Base-by-base conservation (phyloP, 2,888 invertebrate species). In the Orthosia cruda region DNA sequence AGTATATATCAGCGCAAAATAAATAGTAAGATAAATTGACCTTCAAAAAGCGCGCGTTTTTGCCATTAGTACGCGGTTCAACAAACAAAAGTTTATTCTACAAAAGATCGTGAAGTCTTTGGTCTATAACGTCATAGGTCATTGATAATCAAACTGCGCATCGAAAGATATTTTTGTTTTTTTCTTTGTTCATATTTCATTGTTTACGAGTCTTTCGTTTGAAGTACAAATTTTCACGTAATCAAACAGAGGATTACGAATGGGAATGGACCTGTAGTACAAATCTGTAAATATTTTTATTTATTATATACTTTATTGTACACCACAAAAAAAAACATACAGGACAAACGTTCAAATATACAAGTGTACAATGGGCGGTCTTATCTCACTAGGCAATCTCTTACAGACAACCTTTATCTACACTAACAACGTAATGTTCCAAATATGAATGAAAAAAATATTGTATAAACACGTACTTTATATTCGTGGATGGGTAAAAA, bases 121-220 rank as follows among this genome's bases (percentile, higher is more conserved):
- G 64, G 32, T 66, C 26, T 67, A 23, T 62, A 65, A 50, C 70
- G 58, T 80, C 73, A 77, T 77, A 86, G 78, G 72, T 83, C 76
- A 81, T 77, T 70, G 58, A 58, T 64, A 69, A 77, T 26, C 57
- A 50, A 64, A 74, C 54, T 71, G 61, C 66, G 47, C 49, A 20
- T 65, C 12, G 18, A 57, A 67, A 40, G 12, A 58, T 66, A 62
- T 66, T 77, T 74, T 58, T 55, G 32, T 54, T 45, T 16, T 54
- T 45, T 16, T 59, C 62, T 61, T 64, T 58, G 52, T 58, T 59
- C 15, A 47, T 50, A 20, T 63, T 4, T 7, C 18, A 59, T 66
- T 59, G 26, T 58, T 77, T 73, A 32, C 16, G 32, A 5, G 0
- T n/a, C 13, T 68, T 69, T 57, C 18, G 49, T 54, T 77, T 45